phyloP scores from a whole-genome alignment of 2,888 invertebrate genomes.

The Drosophila kuntzei region DNA sequence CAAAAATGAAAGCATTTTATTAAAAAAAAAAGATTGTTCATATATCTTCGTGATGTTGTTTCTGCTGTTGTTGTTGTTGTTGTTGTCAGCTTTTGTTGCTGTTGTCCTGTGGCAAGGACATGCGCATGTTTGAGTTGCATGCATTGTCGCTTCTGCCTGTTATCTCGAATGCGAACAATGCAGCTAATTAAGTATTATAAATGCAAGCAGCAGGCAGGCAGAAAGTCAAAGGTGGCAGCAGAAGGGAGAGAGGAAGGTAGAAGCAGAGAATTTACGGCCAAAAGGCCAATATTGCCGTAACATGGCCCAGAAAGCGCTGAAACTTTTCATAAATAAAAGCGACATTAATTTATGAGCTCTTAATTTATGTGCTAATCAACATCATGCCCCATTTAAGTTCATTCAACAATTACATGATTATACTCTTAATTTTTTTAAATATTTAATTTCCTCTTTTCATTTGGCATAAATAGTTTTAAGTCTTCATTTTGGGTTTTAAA shows the following conservation, averaged over 20 bases:
- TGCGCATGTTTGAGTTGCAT: conserved; percentile 51
- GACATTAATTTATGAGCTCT: conserved; percentile 28
- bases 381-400: conserved; percentile 3
- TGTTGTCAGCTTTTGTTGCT: conserved; percentile 13
- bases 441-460: neutral
- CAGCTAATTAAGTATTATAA: conserved; percentile 76
- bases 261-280: conserved; percentile 9
- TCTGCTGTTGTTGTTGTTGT: neutral
- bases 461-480: neutral
- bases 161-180: conserved; percentile 63
- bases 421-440: neutral
- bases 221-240: neutral
- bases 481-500: neutral
- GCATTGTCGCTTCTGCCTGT: conserved; percentile 59
- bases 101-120: conserved; percentile 35
- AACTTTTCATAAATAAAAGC: conserved; percentile 10
- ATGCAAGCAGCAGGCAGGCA: conserved; percentile 54
- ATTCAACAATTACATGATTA: conserved; percentile 8
- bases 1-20: conserved; percentile 56
- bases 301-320: conserved; percentile 8
- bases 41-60: conserved; percentile 5
- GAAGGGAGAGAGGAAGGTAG: neutral
- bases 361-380: conserved; percentile 23
- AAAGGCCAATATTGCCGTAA: conserved; percentile 17
- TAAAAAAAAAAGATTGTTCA: conserved; percentile 5